Evolutionary conservation across 1,140 invertebrate species (phyloP).

Genomic region (Drosophila simulans): DNA sequence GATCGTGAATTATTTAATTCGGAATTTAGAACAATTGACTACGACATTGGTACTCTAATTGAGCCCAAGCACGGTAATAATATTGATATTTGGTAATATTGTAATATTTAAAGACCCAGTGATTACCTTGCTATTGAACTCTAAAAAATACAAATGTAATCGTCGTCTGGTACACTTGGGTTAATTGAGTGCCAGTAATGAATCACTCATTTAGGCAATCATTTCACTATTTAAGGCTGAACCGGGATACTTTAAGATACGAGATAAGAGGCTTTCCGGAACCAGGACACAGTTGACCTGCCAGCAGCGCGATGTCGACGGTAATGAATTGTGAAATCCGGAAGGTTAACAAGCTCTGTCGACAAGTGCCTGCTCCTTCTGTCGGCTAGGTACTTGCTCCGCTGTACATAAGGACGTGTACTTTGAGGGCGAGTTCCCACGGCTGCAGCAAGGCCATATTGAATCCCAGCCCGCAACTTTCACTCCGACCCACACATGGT

Average conservation of each 20-base stretch:
- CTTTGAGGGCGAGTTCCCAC: conserved; percentile 60
- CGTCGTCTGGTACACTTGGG: neutral
- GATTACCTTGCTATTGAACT: conserved; percentile 17
- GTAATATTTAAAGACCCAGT: neutral
- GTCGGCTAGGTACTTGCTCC: neutral
- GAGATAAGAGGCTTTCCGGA: neutral
- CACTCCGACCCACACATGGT: conserved; percentile 42
- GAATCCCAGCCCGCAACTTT: conserved; percentile 32
- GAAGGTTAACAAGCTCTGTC: conserved; percentile 27
- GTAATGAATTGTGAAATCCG: conserved; percentile 66
- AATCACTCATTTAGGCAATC: conserved; percentile 20
- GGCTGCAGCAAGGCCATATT: conserved; percentile 61
- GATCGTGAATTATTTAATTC: no score
- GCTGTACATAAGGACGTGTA: conserved; percentile 40
- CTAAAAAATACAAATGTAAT: neutral
- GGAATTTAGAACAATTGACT: neutral
- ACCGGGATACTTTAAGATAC: conserved; percentile 1
- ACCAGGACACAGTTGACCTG: conserved; percentile 47
- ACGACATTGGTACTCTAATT: no score
- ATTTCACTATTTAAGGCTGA: conserved; percentile 10
- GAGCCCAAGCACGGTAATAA: no score
- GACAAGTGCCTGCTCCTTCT: conserved; percentile 12
- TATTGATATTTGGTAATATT: neutral
- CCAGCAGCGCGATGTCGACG: conserved; percentile 48
- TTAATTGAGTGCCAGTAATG: neutral